These are phyloP conservation scores for Hydrophis major DNA, from an alignment of 2,797 vertebrate species.

Conservation along the genomic window DNA sequence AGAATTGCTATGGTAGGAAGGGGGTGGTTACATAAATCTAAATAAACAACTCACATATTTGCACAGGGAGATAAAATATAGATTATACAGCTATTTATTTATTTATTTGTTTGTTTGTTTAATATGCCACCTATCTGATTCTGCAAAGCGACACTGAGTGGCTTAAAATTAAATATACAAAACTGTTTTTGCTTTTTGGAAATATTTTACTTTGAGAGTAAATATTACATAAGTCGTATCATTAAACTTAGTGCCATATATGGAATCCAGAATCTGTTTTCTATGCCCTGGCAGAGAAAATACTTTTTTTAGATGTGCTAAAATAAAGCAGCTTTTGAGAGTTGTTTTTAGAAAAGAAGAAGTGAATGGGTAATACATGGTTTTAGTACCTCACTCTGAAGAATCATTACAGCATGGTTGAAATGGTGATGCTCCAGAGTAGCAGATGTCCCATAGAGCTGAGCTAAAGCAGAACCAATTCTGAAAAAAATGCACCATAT, in stretches of 20 bases:
- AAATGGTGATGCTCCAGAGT: constrained; percentile 98
- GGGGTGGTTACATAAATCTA: neutral
- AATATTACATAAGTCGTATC: neutral
- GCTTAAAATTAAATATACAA: neutral
- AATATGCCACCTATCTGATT: neutral
- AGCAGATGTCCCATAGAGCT: constrained; percentile 96
- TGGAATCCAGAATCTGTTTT: constrained; percentile 12
- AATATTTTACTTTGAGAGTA: constrained; percentile 5
- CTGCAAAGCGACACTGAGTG: neutral
- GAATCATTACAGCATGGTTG: constrained; percentile 99
- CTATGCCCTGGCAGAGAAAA: neutral
- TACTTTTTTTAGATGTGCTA: neutral
- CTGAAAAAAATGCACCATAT: constrained; percentile 69
- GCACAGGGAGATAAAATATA: neutral
- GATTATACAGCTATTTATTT: neutral
- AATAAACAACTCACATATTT: neutral
- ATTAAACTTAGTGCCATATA: neutral
- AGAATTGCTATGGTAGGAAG: neutral
- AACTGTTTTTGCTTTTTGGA: constrained; percentile 13
- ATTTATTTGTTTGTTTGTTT: neutral
- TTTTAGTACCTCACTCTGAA: constrained; percentile 92
- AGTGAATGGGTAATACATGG: constrained; percentile 40
- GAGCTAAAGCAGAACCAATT: constrained; percentile 94
- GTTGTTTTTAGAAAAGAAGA: constrained; percentile 2
- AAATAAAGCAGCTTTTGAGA: neutral